Base-by-base conservation (phyloP, 2,888 invertebrate genomes). In the Cosmia pyralina region DNA sequence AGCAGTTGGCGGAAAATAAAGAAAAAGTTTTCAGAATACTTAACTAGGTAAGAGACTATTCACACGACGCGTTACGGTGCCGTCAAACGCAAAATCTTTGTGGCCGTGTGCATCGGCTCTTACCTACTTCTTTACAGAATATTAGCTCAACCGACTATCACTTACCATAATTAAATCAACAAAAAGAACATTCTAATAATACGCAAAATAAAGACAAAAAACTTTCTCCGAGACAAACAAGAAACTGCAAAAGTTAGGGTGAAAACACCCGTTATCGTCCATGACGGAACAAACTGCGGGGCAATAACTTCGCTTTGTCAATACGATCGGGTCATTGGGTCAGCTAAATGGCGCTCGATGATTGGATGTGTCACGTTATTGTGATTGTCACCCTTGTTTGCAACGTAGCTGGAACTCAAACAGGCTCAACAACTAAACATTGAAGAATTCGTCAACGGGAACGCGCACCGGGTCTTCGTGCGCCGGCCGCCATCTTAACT, bases 281-380 rank as follows among this genome's bases (percentile, higher is more conserved):
- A 55, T 76, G 75, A 58, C 72, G 60, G 78, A 79, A 86, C 85
- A 80, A 86, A 82, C 81, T 77, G 75, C 28, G 69, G 68, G 15
- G 44, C 71, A 81, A 85, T 86, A 85, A 85, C 69, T 74, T 67
- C 72, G 53, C 71, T 74, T 52, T 75, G 82, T 78, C 85, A 82
- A 82, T 85, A 86, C 68, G 53, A 81, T 53, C 77, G 77, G 83
- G 81, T 84, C 86, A 86, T 81, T 79, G 81, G 83, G 79, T 81
- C 85, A 81, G 59, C 57, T 79, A 76, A 83, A 83, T 83, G 71
- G 71, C 63, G 60, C 64, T 53, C 73, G 48, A 74, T 84, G 83
- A 85, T 85, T 86, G 77, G 83, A 79, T 72, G 84, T 62, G 76
- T 71, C 79, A 68, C 62, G 57, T 85, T 77, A 83, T 79, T 72